Base-by-base conservation (phyloP, 1,140 invertebrate genomes). In the Physella acuta region DNA sequence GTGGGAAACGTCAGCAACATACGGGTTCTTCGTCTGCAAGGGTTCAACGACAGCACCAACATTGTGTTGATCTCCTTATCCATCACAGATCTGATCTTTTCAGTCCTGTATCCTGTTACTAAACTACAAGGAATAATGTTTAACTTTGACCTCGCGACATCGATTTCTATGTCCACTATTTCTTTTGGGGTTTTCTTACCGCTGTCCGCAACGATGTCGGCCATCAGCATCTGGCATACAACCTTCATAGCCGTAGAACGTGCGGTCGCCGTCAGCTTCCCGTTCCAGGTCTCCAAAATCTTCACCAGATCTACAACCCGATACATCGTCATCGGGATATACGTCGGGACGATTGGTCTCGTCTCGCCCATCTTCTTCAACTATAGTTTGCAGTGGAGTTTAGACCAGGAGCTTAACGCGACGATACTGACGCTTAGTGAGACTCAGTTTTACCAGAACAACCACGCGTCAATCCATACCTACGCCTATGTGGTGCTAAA, bases 201-300 rank as follows among this genome's bases (percentile, higher is more conserved):
- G n/a, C n/a, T n/a, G n/a, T n/a, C n/a, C n/a, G n/a, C n/a, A n/a
- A n/a, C n/a, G n/a, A n/a, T n/a, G n/a, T n/a, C 39, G 8, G 8
- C 39, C 39, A 44, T 44, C 39, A 44, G 39, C 39, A 44, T 11
- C 20, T 20, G 8, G 8, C 39, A 44, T 44, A 44, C 64, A 3
- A 36, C 49, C 5, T 26, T 67, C 4, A 67, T 67, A 36, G 49
- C 64, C 1, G 31, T 56, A 2, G 64, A 67, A 33, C 20, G 64
- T 3, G 16, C 56, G 8, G 52, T 67, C 26, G 64, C 64, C 16
- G 64, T 67, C 2, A 55, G 44, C 26, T 17, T 67, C 5, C 64
- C 64, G 0, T 36, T 67, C 8, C 55, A 67, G 53, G 34, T 67
- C 36, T 31, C 31, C 8, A 30, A n/a, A 1, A 56, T 67, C 8